These are phyloP conservation scores for Chironomus tepperi DNA, from an alignment of 1,140 invertebrate genomes.

Conservation along the genomic window DNA sequence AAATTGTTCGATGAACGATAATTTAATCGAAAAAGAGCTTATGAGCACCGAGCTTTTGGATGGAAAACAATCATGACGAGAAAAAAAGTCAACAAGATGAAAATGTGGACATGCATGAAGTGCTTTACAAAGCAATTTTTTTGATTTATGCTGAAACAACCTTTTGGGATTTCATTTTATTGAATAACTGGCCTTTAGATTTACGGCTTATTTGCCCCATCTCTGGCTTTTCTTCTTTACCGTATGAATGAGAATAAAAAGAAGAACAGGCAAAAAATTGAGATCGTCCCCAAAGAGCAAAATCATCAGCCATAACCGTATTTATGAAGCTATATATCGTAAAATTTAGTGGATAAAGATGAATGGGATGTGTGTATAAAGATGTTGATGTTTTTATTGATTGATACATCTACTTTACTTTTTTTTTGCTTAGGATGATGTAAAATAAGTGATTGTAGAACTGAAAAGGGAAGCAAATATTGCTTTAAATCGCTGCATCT, in stretches of 20 bases:
- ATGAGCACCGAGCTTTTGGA: too few relatives aligned
- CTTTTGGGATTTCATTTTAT: slow-evolving; percentile 10
- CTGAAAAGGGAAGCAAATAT: too few relatives aligned
- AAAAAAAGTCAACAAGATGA: not conserved
- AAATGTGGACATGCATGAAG: not conserved
- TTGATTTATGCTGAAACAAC: slow-evolving; percentile 1
- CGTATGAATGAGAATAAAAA: not conserved
- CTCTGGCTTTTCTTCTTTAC: not conserved
- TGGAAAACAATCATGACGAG: too few relatives aligned
- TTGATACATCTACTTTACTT: not conserved
- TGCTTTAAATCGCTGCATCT: too few relatives aligned
- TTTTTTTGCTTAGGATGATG: not conserved
- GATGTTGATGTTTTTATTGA: not conserved
- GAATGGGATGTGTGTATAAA: not conserved
- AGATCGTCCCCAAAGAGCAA: not conserved
- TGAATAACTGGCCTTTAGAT: slow-evolving; percentile 1
- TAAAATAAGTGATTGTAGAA: too few relatives aligned
- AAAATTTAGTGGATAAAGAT: slow-evolving; percentile 1
- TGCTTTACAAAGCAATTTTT: slow-evolving; percentile 8
- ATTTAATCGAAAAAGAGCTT: not conserved
- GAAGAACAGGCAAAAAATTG: not conserved
- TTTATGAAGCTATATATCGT: slow-evolving; percentile 8
- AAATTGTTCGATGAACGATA: not conserved
- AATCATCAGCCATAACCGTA: not conserved
- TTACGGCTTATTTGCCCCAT: not conserved